Conservation (phyloP, 2,113 vertebrate species). For the Eublepharis macularius region DNA sequence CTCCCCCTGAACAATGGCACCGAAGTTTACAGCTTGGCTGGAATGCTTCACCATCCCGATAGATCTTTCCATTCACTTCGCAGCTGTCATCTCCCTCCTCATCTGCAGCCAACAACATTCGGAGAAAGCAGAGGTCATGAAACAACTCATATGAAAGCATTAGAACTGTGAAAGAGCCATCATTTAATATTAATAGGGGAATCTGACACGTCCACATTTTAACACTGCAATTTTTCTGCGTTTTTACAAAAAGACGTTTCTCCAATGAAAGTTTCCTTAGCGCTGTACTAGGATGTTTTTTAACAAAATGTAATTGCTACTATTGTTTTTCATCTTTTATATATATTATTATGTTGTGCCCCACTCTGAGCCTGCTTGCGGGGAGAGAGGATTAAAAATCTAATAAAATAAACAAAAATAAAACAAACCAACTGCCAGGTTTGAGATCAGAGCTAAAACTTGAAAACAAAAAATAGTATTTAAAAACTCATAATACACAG, state of each 20-base stretch:
- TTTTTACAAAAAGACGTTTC: not conserved
- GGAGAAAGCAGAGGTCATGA: not conserved
- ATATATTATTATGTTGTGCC: too few relatives aligned
- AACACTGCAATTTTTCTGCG: not conserved
- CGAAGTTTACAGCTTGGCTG: constrained; percentile 86
- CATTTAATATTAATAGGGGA: not conserved
- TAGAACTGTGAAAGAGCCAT: not conserved
- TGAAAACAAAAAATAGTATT: not conserved
- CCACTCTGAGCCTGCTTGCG: too few relatives aligned
- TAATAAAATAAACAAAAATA: too few relatives aligned
- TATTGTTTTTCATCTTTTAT: too few relatives aligned
- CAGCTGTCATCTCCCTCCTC: constrained; percentile 79
- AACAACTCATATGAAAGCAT: not conserved
- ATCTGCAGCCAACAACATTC: constrained; percentile 66
- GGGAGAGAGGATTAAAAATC: too few relatives aligned
- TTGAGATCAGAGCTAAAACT: not conserved
- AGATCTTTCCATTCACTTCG: constrained; percentile 83
- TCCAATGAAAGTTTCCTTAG: not conserved
- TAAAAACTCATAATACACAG: not conserved
- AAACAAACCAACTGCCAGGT: not conserved
- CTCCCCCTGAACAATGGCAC: constrained; percentile 85
- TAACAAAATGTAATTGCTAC: too few relatives aligned
- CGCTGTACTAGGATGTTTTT: too few relatives aligned
- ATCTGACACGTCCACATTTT: not conserved
- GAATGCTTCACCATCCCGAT: constrained; percentile 87